A percentile compares a stretch with the other conserved stretches of the same genome.
These are phyloP conservation scores for Apotomis capreana DNA, from an alignment of 2,888 invertebrate species.

Conservation along the genomic window DNA sequence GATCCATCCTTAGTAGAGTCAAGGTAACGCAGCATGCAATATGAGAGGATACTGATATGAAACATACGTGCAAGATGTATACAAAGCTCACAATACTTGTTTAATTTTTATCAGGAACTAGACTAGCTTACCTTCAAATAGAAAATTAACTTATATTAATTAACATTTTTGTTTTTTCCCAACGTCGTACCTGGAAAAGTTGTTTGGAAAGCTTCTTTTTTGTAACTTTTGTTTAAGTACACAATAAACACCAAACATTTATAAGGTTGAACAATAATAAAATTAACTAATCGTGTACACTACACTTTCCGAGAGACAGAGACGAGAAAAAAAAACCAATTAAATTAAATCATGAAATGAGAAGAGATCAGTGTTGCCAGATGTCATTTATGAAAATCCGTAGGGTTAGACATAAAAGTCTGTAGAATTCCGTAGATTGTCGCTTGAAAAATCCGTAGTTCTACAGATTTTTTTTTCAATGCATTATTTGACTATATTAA, in stretches of 20 bases:
- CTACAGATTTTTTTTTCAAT: too few relatives aligned
- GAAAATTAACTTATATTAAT: conserved; percentile 15
- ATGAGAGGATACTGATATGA: conserved; percentile 63
- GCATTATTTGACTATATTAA: too few relatives aligned
- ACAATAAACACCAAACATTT: conserved; percentile 11
- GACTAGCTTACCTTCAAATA: conserved; percentile 35
- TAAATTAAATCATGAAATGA: neutral
- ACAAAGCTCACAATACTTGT: conserved; percentile 45
- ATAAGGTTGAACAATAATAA: conserved; percentile 1
- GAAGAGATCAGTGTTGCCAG: conserved; percentile 1
- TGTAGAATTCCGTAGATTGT: too few relatives aligned
- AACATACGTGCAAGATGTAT: conserved; percentile 62
- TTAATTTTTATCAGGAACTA: conserved; percentile 34
- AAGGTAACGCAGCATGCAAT: conserved; percentile 81
- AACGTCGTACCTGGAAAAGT: neutral
- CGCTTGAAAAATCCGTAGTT: too few relatives aligned
- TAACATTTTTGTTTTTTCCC: conserved; percentile 11
- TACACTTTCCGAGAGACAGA: neutral
- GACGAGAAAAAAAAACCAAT: neutral
- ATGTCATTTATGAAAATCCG: too few relatives aligned
- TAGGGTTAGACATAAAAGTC: too few relatives aligned
- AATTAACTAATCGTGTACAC: conserved; percentile 9
- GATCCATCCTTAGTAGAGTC: conserved; percentile 73
- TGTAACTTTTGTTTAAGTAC: too few relatives aligned
- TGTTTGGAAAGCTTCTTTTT: neutral